Base-by-base conservation (phyloP, 2,113 vertebrate genomes). In the Tetrao urogallus region DNA sequence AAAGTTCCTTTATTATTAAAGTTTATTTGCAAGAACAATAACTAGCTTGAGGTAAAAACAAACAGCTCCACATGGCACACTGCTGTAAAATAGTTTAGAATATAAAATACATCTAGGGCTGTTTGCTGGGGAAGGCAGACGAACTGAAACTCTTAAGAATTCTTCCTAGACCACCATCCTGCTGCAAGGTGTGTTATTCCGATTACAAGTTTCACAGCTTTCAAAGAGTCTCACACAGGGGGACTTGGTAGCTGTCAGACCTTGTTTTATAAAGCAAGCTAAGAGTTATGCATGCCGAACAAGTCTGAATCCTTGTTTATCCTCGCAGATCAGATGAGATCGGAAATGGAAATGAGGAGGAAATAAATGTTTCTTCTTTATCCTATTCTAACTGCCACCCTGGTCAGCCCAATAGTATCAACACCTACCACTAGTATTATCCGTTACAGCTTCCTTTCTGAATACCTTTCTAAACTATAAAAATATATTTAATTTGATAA, bases 401-500 rank as follows among this genome's bases (percentile, higher is more conserved):
- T 3, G 24, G 42, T 45, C 48, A 47, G 42, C 57, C 75, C 71
- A 54, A 9, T 1, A 10, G 45, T 77, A 66, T 22, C 28, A 92
- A 74, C 30, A 69, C 2, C 24, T 58, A 92, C 82, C 5, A 89
- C 24, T 43, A 48, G 4, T 20, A 65, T 4, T 92, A 75, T 80
- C 89, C 85, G n/a, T 48, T 56, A 87, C 38, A 22, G 70, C 13
- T 64, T 71, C 80, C 82, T 94, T 84, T 94, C 70, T 73, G 65
- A 91, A 94, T 94, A 92, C 22, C 8, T 84, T 92, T 86, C 82
- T 34, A 47, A 92, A 65, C 43, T 57, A 67, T 45, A 95, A 91
- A 90, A 95, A 94, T 93, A 90, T 85, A 92, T 95, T 97, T 94
- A 95, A 96, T 96, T 88, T 93, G 85, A 96, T 97, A 97, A 97